Conservation (phyloP, 2,113 vertebrate species). For the Zapus hudsonius region DNA sequence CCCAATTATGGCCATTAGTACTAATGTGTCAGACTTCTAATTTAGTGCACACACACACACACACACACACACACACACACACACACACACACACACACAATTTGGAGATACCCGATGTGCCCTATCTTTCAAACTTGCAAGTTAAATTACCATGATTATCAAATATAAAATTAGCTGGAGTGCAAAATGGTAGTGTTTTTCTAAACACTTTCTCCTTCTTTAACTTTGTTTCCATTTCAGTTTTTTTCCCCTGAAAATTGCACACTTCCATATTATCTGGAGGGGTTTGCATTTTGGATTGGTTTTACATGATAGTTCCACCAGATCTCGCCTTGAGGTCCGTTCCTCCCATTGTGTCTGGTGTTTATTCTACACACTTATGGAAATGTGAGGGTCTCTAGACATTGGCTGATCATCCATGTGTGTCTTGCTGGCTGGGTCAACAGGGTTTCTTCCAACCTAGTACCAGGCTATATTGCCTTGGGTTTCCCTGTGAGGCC, state of each 20-base stretch:
- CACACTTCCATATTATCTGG: background rate
- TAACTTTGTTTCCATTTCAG: too few relatives aligned
- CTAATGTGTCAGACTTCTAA: background rate
- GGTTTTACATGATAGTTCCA: background rate
- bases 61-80: background rate
- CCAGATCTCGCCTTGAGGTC: background rate
- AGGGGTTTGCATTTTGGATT: background rate
- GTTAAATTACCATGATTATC: background rate
- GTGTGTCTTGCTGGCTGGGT: background rate
- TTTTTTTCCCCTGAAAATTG: background rate
- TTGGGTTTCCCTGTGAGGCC: background rate
- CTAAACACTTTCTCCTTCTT: too few relatives aligned
- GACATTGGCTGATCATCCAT: background rate
- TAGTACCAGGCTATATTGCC: too few relatives aligned
- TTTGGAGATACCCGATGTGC: background rate
- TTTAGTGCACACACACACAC: background rate
- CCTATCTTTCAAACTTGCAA: background rate
- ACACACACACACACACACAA: too few relatives aligned
- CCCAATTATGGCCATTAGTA: too few relatives aligned
- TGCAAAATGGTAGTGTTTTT: background rate
- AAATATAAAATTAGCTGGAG: background rate
- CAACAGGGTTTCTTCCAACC: background rate
- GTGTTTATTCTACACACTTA: background rate
- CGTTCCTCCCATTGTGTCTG: background rate
- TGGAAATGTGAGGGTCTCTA: background rate